A percentile compares a stretch with the other conserved stretches of the same genome.
phyloP scores from a whole-genome alignment of 2,113 vertebrate species.

The Chaetodon trifascialis region DNA sequence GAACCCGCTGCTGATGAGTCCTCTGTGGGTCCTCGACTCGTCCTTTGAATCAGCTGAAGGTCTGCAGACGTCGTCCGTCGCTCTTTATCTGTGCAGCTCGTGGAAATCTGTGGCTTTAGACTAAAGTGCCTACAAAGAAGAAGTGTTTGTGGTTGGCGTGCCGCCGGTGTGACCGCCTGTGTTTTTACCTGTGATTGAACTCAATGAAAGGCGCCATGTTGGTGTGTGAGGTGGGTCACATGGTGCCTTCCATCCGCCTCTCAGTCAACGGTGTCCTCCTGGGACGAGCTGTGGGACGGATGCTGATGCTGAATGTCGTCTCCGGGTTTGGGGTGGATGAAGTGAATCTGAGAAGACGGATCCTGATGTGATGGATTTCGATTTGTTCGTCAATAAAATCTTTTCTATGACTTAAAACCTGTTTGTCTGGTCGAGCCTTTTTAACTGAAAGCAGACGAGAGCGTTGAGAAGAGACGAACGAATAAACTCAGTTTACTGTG shows the following conservation, averaged over 20 bases:
- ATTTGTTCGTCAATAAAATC: slow-evolving; percentile 66
- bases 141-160: background rate
- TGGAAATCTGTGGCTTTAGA: slow-evolving; percentile 31
- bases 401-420: slow-evolving; percentile 58
- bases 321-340: background rate
- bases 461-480: too few species aligned
- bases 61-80: background rate
- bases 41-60: background rate
- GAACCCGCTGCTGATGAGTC: background rate
- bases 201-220: slow-evolving; percentile 16
- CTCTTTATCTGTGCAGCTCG: background rate
- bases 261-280: background rate
- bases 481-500: too few species aligned
- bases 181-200: background rate
- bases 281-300: background rate
- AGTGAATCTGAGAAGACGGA: slow-evolving; percentile 11
- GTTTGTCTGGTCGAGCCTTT: background rate
- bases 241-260: slow-evolving; percentile 34
- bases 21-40: background rate
- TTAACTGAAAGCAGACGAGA: too few species aligned
- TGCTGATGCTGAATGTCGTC: background rate
- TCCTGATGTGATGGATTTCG: slow-evolving; percentile 29
- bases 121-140: slow-evolving; percentile 56
- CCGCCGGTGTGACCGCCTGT: background rate
- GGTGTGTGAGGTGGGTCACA: slow-evolving; percentile 41